Evolutionary conservation across 2,888 invertebrate genomes (phyloP), one percentile per base, ranked within the genome.

Genomic region (Cantharis nigra): DNA sequence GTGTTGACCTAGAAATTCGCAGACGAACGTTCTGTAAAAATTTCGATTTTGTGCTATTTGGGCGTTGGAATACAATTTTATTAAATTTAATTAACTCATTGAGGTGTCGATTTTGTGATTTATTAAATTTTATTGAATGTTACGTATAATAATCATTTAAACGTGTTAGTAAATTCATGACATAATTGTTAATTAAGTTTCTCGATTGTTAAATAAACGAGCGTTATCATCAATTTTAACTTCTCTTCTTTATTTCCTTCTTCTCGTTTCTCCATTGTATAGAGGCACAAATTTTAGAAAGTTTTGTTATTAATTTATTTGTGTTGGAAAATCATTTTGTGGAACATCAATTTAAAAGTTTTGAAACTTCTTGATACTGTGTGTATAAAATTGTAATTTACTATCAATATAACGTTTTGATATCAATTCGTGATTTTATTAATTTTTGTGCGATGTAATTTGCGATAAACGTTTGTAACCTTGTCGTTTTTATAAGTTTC

Each of bases 131-230:
- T 49, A 49, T 49, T 49, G 49, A 13, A 49, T 49, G 49, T 49
- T 49, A 49, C 49, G 65, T 67, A 26, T 67, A 67, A 23, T 67
- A 67, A 67, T 67, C 26, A 23, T 49, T 49, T 26, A 67, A 67
- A 67, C 65, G 26, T 67, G 65, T 67, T 67, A 67, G 65, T 26
- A 67, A 26, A 23, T 23, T 26, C 65, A 67, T 67, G 26, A 67
- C 65, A 26, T 26, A 26, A 67, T 67, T 67, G 65, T 67, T 67
- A 67, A 67, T 67, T 67, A 67, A 67, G 65, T 67, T 67, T 67
- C 20, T 67, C 65, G 65, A 67, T 67, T 67, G 65, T 67, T 67
- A 67, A 67, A 67, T 67, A 67, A 67, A 67, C 65, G 65, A 67
- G 65, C 65, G n/a, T 67, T 67, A 67, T 67, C 65, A 67, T 67